Base-by-base conservation (phyloP, 2,113 vertebrate genomes). In the Eurystomus gularis region DNA sequence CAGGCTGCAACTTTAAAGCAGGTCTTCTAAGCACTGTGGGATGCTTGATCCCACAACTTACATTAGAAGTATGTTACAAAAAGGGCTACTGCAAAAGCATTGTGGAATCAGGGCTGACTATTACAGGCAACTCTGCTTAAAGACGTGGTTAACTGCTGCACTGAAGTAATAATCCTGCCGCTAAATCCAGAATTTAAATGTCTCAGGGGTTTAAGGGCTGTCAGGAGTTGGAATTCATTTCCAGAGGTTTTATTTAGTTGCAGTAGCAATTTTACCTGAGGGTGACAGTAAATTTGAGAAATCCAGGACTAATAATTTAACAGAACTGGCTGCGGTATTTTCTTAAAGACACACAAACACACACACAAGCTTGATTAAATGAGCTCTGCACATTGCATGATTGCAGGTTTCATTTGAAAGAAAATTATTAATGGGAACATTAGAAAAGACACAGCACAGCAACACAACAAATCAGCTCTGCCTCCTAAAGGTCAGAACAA, bases 131-230 rank as follows among this genome's bases (percentile, higher is more conserved):
- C 77, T 73, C 86, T 29, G 42, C 91, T 95, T 91, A 84, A 86
- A 95, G 90, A 86, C 90, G 9, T 11, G 35, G 84, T 40, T 80
- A 95, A 93, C 86, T 86, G 94, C 85, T 46, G 77, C 79, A 71
- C 86, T 88, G 94, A 84, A 95, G 94, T 62, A 91, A 94, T 97
- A 96, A 97, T 96, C 93, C 93, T 85, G 75, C 16, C 4, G 24
- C 94, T 97, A 94, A 97, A 95, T 93, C 96, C 95, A 89, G 88
- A 96, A 94, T 95, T 96, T 93, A 97, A 97, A 94, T 87, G 86
- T 79, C 95, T 94, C 94, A 10, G 37, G 90, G 96, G 88, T 64
- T 88, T 83, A 89, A 93, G 80, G 95, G 68, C 72, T 95, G 87
- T 82, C 92, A 66, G 85, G 82, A 83, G 66, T 33, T 37, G 49